A percentile compares a stretch with the other conserved stretches of the same genome.
These are phyloP conservation scores for Megastigmus dorsalis DNA, from an alignment of 2,888 invertebrate genomes.

Conservation along the genomic window DNA sequence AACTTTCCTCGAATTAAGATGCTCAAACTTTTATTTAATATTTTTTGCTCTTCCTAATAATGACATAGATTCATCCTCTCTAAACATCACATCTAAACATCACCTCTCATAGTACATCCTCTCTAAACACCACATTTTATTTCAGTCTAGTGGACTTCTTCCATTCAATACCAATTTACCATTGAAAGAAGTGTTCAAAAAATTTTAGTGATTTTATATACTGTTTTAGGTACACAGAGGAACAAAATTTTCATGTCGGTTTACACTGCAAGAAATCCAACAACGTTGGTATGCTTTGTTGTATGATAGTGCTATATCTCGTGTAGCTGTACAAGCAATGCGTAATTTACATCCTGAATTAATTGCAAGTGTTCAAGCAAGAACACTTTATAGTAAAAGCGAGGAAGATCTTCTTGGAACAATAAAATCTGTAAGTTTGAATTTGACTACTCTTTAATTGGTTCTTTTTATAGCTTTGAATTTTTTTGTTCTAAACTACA, in stretches of 20 bases:
- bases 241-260: constrained; percentile 96
- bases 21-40: too few relatives aligned
- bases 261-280: constrained; percentile 94
- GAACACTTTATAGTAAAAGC: constrained; percentile 90
- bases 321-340: constrained; percentile 94
- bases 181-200: too few relatives aligned
- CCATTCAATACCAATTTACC: too few relatives aligned
- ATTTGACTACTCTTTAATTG: too few relatives aligned
- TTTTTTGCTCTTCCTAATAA: too few relatives aligned
- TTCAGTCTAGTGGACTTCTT: too few relatives aligned
- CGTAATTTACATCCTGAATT: constrained; percentile 94
- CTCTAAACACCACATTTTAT: too few relatives aligned
- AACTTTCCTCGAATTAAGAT: too few relatives aligned
- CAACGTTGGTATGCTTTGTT: constrained; percentile 97
- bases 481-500: neutral
- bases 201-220: too few relatives aligned
- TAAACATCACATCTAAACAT: too few relatives aligned
- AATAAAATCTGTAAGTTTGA: constrained; percentile 78
- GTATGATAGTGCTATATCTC: constrained; percentile 95
- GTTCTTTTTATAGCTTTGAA: neutral
- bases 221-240: constrained; percentile 88
- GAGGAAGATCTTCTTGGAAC: constrained; percentile 92
- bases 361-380: constrained; percentile 89
- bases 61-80: too few relatives aligned
- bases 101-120: too few relatives aligned